phyloP scores from a whole-genome alignment of 2,888 invertebrate genomes.

The Neelides folsomi region DNA sequence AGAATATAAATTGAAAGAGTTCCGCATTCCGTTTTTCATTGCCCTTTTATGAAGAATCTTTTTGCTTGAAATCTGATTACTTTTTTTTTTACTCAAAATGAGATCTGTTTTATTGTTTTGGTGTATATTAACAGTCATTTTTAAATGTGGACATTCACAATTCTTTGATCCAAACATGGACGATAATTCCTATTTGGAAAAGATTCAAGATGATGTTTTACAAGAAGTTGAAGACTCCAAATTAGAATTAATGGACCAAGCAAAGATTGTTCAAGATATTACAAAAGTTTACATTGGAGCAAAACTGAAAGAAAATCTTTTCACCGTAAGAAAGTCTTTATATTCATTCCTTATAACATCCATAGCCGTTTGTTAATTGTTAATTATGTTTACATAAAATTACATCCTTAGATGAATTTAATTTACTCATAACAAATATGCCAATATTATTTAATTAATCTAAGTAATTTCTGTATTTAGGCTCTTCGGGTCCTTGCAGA shows the following conservation, averaged over 20 bases:
- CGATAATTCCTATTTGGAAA: conserved; percentile 23
- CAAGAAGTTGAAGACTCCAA: conserved; percentile 17
- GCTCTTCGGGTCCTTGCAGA: conserved; percentile 30
- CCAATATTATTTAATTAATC: too few species aligned
- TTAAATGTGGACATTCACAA: conserved; percentile 4
- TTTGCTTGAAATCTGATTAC: too few species aligned
- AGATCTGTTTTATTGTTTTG: too few species aligned
- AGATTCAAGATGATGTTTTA: conserved; percentile 13
- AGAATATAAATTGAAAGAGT: too few species aligned
- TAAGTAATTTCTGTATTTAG: conserved; percentile 11
- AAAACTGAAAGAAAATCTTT: conserved; percentile 28
- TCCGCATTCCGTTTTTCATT: too few species aligned
- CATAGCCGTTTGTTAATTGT: too few species aligned
- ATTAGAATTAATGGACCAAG: conserved; percentile 17
- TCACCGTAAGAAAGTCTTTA: conserved; percentile 14
- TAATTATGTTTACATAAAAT: too few species aligned
- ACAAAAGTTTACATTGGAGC: conserved; percentile 24
- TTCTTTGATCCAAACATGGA: conserved; percentile 22
- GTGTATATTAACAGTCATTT: neutral
- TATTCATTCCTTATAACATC: too few species aligned
- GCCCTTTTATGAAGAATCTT: too few species aligned
- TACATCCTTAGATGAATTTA: too few species aligned
- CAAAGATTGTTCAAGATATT: conserved; percentile 18
- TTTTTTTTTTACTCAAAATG: too few species aligned
- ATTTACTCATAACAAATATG: too few species aligned